phyloP scores from a whole-genome alignment of 2,797 vertebrate genomes.

The Xerus rutilus region DNA sequence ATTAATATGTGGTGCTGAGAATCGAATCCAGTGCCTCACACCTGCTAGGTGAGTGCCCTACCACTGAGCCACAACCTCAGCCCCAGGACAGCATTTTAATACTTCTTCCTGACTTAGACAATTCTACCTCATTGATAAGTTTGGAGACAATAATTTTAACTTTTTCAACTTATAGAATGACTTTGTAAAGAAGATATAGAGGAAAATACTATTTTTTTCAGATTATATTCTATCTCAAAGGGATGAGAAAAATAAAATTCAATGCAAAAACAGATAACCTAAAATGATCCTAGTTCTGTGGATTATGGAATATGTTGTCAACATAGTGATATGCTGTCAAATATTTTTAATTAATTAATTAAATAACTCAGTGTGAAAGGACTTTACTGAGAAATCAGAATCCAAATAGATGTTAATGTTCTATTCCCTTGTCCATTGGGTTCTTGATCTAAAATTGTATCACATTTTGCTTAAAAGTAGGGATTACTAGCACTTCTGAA shows the following conservation, averaged over 20 bases:
- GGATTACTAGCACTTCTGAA: background rate
- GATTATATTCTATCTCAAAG: background rate
- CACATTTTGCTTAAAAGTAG: slow-evolving; percentile 46
- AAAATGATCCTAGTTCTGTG: background rate
- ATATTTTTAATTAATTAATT: background rate
- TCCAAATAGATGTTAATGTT: background rate
- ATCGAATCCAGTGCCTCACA: too few species aligned
- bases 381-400: slow-evolving; percentile 70
- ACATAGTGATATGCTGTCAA: background rate
- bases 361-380: background rate
- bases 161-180: background rate
- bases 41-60: too few species aligned
- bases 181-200: background rate
- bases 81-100: background rate
- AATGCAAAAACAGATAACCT: background rate
- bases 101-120: background rate
- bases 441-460: slow-evolving; percentile 3
- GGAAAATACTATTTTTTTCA: background rate
- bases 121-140: background rate
- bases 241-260: slow-evolving; percentile 3
- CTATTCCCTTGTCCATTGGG: background rate
- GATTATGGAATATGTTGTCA: background rate
- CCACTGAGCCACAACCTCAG: too few species aligned
- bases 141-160: background rate
- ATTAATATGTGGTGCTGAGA: too few species aligned